Evolutionary conservation across 2,797 vertebrate genomes (phyloP).

Genomic region (Tachyglossus aculeatus): DNA sequence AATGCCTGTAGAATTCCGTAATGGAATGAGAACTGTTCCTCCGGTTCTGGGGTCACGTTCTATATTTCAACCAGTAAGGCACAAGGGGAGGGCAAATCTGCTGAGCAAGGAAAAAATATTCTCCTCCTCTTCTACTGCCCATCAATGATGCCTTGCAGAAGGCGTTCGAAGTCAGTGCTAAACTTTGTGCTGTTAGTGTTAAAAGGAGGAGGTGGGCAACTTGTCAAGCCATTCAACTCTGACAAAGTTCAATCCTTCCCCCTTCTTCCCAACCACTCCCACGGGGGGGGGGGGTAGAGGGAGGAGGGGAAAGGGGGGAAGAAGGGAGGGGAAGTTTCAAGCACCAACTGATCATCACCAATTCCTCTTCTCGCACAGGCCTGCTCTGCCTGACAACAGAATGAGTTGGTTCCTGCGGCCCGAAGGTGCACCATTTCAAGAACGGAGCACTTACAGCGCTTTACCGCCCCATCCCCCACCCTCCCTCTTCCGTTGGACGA

Average conservation of each 20-base stretch:
- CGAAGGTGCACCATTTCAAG: neutral
- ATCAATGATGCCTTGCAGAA: slow-evolving; percentile 65
- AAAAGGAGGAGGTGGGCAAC: too few relatives aligned
- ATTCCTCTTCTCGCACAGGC: neutral
- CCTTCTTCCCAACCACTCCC: slow-evolving; percentile 61
- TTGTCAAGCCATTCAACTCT: slow-evolving; percentile 45
- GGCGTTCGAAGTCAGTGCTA: too few relatives aligned
- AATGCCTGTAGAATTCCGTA: slow-evolving; percentile 86
- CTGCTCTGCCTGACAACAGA: slow-evolving; percentile 28
- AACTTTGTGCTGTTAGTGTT: too few relatives aligned
- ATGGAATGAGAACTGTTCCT: slow-evolving; percentile 90
- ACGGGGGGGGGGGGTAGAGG: too few relatives aligned
- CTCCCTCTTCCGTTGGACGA: too few relatives aligned
- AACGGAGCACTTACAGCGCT: neutral
- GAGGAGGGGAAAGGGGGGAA: too few relatives aligned
- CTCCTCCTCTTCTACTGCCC: slow-evolving; percentile 70
- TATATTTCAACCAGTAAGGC: slow-evolving; percentile 72
- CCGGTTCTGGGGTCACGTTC: slow-evolving; percentile 78
- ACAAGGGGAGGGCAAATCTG: slow-evolving; percentile 72
- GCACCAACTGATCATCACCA: slow-evolving; percentile 12
- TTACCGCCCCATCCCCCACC: neutral
- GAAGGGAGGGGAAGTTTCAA: slow-evolving; percentile 59
- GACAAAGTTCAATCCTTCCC: slow-evolving; percentile 71
- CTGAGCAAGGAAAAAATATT: slow-evolving; percentile 75
- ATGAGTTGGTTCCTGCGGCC: neutral